Evolutionary conservation across 2,797 vertebrate genomes (phyloP).

Genomic region (Benthosema pterotum): DNA sequence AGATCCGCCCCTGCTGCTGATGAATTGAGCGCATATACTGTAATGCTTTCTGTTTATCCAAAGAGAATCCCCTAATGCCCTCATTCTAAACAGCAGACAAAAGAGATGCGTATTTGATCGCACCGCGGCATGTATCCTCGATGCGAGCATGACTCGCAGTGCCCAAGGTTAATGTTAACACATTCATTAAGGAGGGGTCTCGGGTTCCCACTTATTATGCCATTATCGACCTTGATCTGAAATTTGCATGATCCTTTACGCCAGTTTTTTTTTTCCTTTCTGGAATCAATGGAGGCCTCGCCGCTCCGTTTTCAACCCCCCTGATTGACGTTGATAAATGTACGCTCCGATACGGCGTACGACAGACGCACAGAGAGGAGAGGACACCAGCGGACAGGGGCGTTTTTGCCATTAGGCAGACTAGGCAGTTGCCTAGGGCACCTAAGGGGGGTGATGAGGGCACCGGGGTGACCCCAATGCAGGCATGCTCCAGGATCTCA

Average conservation of each 20-base stretch:
- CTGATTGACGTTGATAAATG: conserved; percentile 76
- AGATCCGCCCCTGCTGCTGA: too few species aligned
- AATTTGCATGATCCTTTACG: conserved; percentile 62
- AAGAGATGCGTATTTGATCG: not conserved
- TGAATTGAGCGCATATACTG: too few species aligned
- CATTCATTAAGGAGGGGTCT: conserved; percentile 59
- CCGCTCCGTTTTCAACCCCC: conserved; percentile 65
- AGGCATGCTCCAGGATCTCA: too few species aligned
- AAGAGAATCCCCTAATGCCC: too few species aligned
- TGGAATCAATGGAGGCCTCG: conserved; percentile 62
- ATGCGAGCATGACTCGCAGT: conserved; percentile 17
- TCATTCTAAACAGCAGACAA: too few species aligned
- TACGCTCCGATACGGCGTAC: conserved; percentile 15
- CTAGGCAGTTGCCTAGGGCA: too few species aligned
- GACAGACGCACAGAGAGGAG: conserved; percentile 20
- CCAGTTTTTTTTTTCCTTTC: conserved; percentile 42
- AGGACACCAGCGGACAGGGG: conserved; percentile 27
- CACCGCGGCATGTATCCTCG: conserved; percentile 24
- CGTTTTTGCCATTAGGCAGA: too few species aligned
- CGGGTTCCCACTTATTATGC: conserved; percentile 61
- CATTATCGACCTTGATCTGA: conserved; percentile 61
- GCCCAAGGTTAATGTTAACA: conserved; percentile 38
- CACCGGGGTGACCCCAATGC: too few species aligned
- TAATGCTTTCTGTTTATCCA: too few species aligned
- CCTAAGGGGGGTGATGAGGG: too few species aligned